Evolutionary conservation across 2,113 vertebrate genomes (phyloP).

Genomic region (Sterna hirundo): DNA sequence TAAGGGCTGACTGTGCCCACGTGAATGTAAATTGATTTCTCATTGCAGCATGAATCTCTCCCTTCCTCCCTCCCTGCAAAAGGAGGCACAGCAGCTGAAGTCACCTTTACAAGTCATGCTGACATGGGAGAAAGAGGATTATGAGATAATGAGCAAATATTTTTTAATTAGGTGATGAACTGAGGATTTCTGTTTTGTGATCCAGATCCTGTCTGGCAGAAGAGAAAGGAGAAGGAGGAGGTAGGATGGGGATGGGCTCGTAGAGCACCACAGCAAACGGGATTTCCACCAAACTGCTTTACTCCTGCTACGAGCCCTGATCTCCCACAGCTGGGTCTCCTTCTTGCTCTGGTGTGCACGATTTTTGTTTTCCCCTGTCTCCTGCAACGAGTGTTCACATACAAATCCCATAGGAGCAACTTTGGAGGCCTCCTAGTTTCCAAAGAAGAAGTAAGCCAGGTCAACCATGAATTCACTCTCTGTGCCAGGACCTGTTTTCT

Average conservation of each 20-base stretch:
- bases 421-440: not conserved
- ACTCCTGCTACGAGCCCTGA: not conserved
- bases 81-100: not conserved
- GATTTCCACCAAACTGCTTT: not conserved
- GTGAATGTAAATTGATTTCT: constrained; percentile 50
- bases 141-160: not conserved
- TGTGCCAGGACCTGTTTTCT: not conserved
- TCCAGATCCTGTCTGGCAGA: not conserved
- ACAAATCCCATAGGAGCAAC: not conserved
- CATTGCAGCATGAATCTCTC: not conserved
- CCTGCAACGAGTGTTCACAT: not conserved
- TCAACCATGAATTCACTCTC: not conserved
- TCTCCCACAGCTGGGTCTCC: not conserved
- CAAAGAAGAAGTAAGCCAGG: not conserved
- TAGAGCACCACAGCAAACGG: accelerated
- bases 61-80: not conserved
- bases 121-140: not conserved
- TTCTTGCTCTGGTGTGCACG: not conserved
- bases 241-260: not conserved
- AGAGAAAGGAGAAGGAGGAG: not conserved
- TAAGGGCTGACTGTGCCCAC: not conserved
- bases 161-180: not conserved
- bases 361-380: not conserved
- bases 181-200: not conserved
- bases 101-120: not conserved